Base-by-base conservation (phyloP, 2,888 invertebrate genomes). In the Alviniconcha strummeri region DNA sequence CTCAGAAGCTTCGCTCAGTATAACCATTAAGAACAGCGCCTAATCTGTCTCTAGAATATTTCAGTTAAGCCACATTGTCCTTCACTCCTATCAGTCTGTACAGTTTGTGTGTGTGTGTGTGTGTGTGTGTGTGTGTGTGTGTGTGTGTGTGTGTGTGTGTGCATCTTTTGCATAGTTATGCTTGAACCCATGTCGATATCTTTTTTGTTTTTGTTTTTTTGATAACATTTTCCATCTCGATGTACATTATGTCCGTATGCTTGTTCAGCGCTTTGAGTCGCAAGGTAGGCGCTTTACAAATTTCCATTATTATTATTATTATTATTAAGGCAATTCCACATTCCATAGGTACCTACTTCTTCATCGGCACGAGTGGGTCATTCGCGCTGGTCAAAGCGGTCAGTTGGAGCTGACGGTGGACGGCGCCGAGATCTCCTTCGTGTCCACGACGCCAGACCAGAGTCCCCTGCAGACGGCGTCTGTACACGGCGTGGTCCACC, bases 281-380 rank as follows among this genome's bases (percentile, higher is more conserved):
- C n/a, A n/a, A n/a, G n/a, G n/a, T n/a, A n/a, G n/a, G n/a, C n/a
- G n/a, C n/a, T n/a, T n/a, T 36, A 36, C 36, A 36, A 36, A 36
- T 36, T 36, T 36, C 36, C 36, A 36, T 36, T 36, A 36, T 36
- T 36, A 36, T 36, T 36, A 36, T 36, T 36, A 36, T 36, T 36
- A 36, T n/a, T n/a, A n/a, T n/a, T n/a, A 36, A 36, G 36, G 36
- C 1, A 36, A 36, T 36, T 36, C 3, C 2, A 7, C 17, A 4
- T 13, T 60, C 60, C 74, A 4, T 57, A 77, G 77, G 77, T 4
- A 77, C 77, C 11, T 77, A 77, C 57, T 77, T 57, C 57, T 77
- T 77, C 77, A 15, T 77, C 19, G 77, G 77, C 57, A 77, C 77
- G n/a, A 77, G 57, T 19, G 77, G 77, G 8, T 77, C 77, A 4